A percentile compares a stretch with the other conserved stretches of the same genome.
Conservation (phyloP, 2,113 vertebrate species). For the Otis tarda region DNA sequence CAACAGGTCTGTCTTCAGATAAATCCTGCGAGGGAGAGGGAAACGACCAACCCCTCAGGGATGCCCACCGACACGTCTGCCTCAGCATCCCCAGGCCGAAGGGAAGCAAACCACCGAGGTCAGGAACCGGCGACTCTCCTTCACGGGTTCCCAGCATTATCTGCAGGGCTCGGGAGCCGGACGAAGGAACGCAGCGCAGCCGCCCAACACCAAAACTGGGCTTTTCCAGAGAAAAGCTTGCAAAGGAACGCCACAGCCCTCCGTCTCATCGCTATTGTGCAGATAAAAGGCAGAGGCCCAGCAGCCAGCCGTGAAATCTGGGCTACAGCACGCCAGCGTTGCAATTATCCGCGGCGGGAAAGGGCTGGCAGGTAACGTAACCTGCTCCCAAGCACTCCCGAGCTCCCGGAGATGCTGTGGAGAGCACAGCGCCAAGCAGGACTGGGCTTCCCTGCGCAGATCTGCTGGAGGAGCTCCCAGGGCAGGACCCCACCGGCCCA, state of each 20-base stretch:
- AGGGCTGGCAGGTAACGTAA: background rate
- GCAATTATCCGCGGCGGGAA: background rate
- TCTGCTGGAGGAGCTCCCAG: background rate
- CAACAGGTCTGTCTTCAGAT: background rate
- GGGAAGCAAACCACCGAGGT: background rate
- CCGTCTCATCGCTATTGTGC: accelerated
- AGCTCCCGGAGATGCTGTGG: background rate
- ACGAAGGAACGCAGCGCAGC: background rate
- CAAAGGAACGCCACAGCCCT: background rate
- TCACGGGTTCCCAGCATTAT: background rate
- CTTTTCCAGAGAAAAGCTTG: background rate
- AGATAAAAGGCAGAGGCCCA: background rate
- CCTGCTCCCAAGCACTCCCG: background rate
- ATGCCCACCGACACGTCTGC: background rate
- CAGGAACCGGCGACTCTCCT: background rate
- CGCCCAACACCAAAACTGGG: background rate
- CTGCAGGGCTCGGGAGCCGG: background rate
- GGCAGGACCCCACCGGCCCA: background rate
- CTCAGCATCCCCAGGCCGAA: accelerated
- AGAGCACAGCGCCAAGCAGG: background rate
- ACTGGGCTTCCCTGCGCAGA: background rate
- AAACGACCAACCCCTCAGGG: background rate
- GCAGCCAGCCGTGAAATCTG: background rate
- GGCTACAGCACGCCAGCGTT: background rate
- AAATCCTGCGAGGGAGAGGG: accelerated